Evolutionary conservation across 2,888 invertebrate species (phyloP).

Genomic region (Idaea aversata): DNA sequence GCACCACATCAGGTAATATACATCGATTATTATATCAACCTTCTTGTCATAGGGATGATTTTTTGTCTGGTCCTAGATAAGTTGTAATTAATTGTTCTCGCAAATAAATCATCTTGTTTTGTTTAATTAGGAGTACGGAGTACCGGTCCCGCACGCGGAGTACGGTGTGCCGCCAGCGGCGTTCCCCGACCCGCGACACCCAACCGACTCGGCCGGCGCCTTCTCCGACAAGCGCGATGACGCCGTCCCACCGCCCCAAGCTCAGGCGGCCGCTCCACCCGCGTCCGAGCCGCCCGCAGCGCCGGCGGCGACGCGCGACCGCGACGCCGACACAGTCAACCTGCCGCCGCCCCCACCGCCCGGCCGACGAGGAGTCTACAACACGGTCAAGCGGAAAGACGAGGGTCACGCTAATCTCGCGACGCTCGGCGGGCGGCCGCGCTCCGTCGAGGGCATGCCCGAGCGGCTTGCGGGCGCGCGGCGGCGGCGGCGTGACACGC

Average conservation of each 20-base stretch:
- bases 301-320: constrained; percentile 70
- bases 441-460: constrained; percentile 92
- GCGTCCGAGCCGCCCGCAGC: constrained; percentile 80
- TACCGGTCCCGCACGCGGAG: constrained; percentile 84
- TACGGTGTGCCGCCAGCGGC: constrained; percentile 89
- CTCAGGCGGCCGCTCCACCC: constrained; percentile 88
- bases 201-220: constrained; percentile 89
- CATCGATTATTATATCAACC: neutral
- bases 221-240: constrained; percentile 91
- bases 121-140: constrained; percentile 81
- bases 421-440: constrained; percentile 90
- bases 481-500: constrained; percentile 90
- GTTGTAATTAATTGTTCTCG: neutral
- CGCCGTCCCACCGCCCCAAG: constrained; percentile 89
- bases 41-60: neutral
- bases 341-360: constrained; percentile 92
- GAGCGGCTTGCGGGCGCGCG: constrained; percentile 88
- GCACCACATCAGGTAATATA: constrained; percentile 50
- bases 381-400: constrained; percentile 91
- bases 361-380: constrained; percentile 88
- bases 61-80: neutral
- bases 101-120: neutral
- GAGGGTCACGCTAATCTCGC: constrained; percentile 89
- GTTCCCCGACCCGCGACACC: constrained; percentile 93
- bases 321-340: constrained; percentile 80